phyloP scores from a whole-genome alignment of 2,113 vertebrate genomes.

The Buteo buteo region DNA sequence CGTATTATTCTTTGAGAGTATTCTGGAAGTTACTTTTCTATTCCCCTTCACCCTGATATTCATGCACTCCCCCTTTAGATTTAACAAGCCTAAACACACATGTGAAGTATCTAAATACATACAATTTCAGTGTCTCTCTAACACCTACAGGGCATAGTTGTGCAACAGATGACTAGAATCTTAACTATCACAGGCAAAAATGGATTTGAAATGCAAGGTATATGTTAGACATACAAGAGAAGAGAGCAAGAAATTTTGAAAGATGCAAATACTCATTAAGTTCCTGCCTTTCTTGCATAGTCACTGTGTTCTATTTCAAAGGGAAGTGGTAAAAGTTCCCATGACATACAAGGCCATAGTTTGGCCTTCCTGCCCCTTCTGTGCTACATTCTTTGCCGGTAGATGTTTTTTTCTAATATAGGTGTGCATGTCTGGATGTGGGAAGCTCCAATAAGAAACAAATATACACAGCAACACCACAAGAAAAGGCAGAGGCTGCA shows the following conservation, averaged over 20 bases:
- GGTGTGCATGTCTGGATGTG: not conserved
- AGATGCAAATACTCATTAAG: rapidly evolving
- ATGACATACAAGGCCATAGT: rapidly evolving
- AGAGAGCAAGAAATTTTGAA: not conserved
- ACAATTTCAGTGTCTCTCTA: not conserved
- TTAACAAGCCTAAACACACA: not conserved
- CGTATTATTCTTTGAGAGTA: not conserved
- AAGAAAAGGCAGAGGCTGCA: not conserved
- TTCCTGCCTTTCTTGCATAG: not conserved
- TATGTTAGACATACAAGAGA: rapidly evolving
- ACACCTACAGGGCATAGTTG: no score
- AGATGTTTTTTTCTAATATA: not conserved
- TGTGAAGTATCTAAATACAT: not conserved
- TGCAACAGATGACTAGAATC: not conserved
- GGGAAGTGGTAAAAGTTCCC: not conserved
- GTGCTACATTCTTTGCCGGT: not conserved
- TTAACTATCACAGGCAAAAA: not conserved
- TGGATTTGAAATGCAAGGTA: not conserved
- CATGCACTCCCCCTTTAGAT: not conserved
- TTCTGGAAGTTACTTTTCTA: not conserved
- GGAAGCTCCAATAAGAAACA: not conserved
- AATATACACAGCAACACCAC: not conserved
- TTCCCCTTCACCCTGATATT: not conserved
- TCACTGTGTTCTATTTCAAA: not conserved
- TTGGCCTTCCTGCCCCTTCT: not conserved